phyloP scores from a whole-genome alignment of 2,888 invertebrate genomes.

The Megalurothrips usitatus region DNA sequence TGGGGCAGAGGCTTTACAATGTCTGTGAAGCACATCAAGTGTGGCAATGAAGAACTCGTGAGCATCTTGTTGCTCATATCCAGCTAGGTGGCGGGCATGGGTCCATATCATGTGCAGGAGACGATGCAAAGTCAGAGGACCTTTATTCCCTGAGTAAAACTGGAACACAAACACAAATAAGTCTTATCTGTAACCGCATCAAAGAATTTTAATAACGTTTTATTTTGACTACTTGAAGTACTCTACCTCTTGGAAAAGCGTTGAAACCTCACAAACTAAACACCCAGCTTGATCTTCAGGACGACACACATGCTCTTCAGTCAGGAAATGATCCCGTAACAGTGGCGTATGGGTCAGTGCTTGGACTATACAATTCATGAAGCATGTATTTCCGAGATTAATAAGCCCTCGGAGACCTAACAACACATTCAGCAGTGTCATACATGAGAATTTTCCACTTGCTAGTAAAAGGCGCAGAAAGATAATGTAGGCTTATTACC shows the following conservation, averaged over 20 bases:
- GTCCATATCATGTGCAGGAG: conserved; percentile 93
- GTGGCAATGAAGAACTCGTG: conserved; percentile 98
- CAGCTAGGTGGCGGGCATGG: conserved; percentile 89
- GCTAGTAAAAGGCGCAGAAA: no score
- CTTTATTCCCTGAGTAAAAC: conserved; percentile 87
- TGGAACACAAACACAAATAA: conserved; percentile 44
- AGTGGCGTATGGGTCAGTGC: conserved; percentile 93
- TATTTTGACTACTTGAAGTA: not conserved
- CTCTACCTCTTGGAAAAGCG: conserved; percentile 50
- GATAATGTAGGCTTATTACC: conserved; percentile 47
- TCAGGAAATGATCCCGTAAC: conserved; percentile 89
- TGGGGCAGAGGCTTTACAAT: conserved; percentile 56
- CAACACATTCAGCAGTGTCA: not conserved
- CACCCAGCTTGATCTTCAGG: conserved; percentile 52
- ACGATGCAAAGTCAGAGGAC: conserved; percentile 82
- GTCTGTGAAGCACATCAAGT: conserved; percentile 85
- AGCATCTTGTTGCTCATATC: conserved; percentile 94
- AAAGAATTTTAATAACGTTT: conserved; percentile 14
- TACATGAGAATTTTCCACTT: not conserved
- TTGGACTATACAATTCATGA: conserved; percentile 95
- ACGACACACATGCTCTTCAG: conserved; percentile 85
- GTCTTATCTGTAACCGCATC: conserved; percentile 2
- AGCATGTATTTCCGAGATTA: conserved; percentile 96
- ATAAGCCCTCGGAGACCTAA: conserved; percentile 83
- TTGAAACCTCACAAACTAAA: conserved; percentile 92